A percentile compares a stretch with the other conserved stretches of the same genome.
Conservation (phyloP, 92 coral and sea anemone genomes). For the Galaxea fascicularis region DNA sequence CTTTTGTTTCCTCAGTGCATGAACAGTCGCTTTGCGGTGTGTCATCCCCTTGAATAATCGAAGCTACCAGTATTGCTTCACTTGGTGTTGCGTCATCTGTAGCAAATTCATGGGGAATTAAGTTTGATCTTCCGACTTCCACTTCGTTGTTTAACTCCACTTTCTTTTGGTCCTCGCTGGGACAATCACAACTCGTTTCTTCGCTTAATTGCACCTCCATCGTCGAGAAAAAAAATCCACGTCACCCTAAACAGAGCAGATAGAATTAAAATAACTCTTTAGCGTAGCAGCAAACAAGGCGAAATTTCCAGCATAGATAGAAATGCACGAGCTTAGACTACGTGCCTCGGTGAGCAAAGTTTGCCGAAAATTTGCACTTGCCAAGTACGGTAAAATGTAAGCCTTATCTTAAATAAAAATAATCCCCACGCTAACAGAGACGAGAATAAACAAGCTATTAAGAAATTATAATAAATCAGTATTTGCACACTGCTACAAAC, state of each 20-base stretch:
- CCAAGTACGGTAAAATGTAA: too few species aligned
- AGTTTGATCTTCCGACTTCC: not conserved
- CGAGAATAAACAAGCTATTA: not conserved
- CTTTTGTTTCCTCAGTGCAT: not conserved
- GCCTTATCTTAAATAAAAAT: not conserved
- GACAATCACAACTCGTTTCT: not conserved
- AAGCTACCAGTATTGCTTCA: not conserved
- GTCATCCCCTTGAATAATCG: not conserved
- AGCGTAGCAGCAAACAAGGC: not conserved
- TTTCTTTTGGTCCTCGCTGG: not conserved
- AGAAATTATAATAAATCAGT: not conserved
- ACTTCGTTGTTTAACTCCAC: not conserved
- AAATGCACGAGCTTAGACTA: not conserved
- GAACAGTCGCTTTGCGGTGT: not conserved
- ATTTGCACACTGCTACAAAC: not conserved
- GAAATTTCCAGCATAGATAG: not conserved
- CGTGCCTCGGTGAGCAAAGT: not conserved
- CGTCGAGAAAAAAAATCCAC: not conserved
- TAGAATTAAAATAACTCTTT: not conserved
- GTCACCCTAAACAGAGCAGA: not conserved
- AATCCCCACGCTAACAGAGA: not conserved
- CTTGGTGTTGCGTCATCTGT: not conserved
- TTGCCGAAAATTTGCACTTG: not conserved
- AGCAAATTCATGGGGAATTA: not conserved
- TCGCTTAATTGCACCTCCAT: conserved; percentile 2